Evolutionary conservation across 2,888 invertebrate genomes (phyloP).

Genomic region (Vandiemenella viatica): DNA sequence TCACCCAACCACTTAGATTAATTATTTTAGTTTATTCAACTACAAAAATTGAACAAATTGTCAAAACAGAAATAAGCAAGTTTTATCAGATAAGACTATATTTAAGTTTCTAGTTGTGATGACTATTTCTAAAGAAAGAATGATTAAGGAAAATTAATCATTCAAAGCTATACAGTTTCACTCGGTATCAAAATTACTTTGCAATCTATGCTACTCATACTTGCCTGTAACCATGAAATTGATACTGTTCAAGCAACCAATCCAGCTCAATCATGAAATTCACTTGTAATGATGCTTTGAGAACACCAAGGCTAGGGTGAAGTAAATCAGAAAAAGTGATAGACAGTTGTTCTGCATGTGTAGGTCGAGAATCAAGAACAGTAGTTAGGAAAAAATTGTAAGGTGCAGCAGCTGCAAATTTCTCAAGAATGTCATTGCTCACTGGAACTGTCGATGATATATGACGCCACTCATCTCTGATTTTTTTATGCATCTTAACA

Average conservation of each 20-base stretch:
- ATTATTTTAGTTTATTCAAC: too few species aligned
- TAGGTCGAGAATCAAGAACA: conserved; percentile 45
- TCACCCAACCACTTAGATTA: too few species aligned
- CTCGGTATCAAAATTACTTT: too few species aligned
- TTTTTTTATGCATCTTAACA: neutral
- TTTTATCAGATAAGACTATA: too few species aligned
- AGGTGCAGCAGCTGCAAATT: conserved; percentile 50
- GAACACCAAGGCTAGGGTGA: conserved; percentile 57
- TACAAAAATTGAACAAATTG: too few species aligned
- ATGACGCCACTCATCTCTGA: neutral
- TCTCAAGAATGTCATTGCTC: conserved; percentile 41
- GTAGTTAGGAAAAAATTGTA: conserved; percentile 63
- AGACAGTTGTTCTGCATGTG: conserved; percentile 46
- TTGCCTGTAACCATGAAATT: conserved; percentile 55
- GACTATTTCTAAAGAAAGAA: too few species aligned
- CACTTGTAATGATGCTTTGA: conserved; percentile 66
- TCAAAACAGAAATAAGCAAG: too few species aligned
- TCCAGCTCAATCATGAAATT: conserved; percentile 87
- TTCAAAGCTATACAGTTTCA: too few species aligned
- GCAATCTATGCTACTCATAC: too few species aligned
- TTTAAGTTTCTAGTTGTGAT: too few species aligned
- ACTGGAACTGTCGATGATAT: conserved; percentile 23
- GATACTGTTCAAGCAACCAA: conserved; percentile 78
- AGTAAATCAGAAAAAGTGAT: conserved; percentile 65
- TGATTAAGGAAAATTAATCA: too few species aligned